Evolutionary conservation across 2,888 invertebrate species (phyloP).

Genomic region (Morpho deidamia): DNA sequence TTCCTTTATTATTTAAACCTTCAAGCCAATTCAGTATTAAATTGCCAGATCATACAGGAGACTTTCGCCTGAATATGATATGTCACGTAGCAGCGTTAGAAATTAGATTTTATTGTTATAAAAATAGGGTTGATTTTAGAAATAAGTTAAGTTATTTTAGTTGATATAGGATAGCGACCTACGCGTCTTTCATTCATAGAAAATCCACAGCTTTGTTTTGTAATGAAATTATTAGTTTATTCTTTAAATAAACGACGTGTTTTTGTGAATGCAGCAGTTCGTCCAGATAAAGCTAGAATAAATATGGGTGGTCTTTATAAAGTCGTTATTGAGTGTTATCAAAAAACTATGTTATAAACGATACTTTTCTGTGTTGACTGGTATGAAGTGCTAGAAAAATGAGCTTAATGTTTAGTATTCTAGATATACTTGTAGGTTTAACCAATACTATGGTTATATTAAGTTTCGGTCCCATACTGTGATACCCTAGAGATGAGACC

Average conservation of each 20-base stretch:
- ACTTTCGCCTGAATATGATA: conserved; percentile 24
- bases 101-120: conserved; percentile 22
- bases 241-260: conserved; percentile 58
- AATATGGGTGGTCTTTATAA: conserved; percentile 55
- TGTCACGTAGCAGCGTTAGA: conserved; percentile 4
- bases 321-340: conserved; percentile 19
- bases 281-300: conserved; percentile 32
- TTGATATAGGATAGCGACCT: conserved; percentile 61
- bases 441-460: too few relatives aligned
- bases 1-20: conserved; percentile 31
- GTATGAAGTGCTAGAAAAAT: too few relatives aligned
- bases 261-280: conserved; percentile 40
- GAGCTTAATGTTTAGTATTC: too few relatives aligned
- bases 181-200: conserved; percentile 68
- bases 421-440: too few relatives aligned
- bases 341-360: too few relatives aligned
- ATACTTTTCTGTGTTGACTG: too few relatives aligned
- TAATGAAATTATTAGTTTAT: conserved; percentile 70
- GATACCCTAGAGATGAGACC: too few relatives aligned
- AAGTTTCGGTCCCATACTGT: too few relatives aligned
- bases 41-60: conserved; percentile 23
- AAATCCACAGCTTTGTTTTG: conserved; percentile 66
- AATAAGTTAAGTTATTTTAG: conserved; percentile 20
- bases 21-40: conserved; percentile 29
- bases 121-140: conserved; percentile 23